Evolutionary conservation across 2,888 invertebrate genomes (phyloP).

Genomic region (Nomada flava): DNA sequence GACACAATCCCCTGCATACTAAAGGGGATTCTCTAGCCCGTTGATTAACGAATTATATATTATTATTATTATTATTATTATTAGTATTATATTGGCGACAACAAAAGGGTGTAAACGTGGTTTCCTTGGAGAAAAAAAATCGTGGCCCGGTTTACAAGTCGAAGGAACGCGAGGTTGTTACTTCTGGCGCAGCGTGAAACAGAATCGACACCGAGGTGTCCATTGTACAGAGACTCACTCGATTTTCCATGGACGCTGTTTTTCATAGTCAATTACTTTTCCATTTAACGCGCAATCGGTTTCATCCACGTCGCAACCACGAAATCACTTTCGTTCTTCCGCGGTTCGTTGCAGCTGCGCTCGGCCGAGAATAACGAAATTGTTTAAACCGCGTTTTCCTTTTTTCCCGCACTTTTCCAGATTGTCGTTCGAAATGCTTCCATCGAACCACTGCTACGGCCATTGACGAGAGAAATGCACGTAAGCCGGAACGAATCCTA

Average conservation of each 20-base stretch:
- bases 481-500: neutral
- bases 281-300: constrained; percentile 56
- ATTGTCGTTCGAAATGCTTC: no score
- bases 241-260: constrained; percentile 50
- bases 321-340: constrained; percentile 39
- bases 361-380: constrained; percentile 43
- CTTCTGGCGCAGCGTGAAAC: neutral
- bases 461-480: no score
- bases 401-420: neutral
- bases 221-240: constrained; percentile 11
- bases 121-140: neutral
- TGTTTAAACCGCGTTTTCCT: constrained; percentile 19
- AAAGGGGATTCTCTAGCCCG: no score
- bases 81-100: neutral
- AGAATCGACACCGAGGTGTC: constrained; percentile 1
- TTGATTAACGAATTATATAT: no score
- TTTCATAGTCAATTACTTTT: constrained; percentile 66
- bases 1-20: no score
- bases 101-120: neutral
- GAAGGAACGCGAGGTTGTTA: neutral
- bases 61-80: no score
- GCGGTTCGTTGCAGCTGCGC: constrained; percentile 21
- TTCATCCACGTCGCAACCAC: constrained; percentile 11
- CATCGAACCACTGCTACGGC: no score
- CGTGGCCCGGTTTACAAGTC: no score